phyloP scores from a whole-genome alignment of 92 coral and sea anemone genomes.

The Plumapathes pennacea region DNA sequence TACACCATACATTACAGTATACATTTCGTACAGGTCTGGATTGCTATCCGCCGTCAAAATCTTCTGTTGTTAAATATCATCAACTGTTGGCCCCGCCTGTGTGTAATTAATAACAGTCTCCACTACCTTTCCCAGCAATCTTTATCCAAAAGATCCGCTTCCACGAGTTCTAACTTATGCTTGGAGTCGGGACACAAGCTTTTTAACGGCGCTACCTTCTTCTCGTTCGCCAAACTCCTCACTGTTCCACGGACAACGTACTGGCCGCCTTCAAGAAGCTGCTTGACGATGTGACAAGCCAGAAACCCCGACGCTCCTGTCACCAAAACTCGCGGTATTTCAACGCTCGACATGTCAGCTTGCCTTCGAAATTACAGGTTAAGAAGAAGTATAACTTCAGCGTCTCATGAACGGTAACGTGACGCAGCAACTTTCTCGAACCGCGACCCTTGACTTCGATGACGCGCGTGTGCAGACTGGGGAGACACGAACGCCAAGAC shows the following conservation, averaged over 20 bases:
- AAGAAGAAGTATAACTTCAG: not conserved
- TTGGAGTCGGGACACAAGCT: slow-evolving; percentile 72
- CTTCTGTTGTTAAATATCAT: too few relatives aligned
- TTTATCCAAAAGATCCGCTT: slow-evolving; percentile 80
- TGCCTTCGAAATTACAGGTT: not conserved
- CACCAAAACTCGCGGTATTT: slow-evolving; percentile 74
- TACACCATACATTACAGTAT: too few relatives aligned
- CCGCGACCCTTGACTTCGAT: not conserved
- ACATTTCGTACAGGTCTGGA: too few relatives aligned
- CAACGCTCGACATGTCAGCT: not conserved
- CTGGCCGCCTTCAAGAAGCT: slow-evolving; percentile 62
- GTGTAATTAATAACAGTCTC: too few relatives aligned
- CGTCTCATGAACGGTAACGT: too few relatives aligned
- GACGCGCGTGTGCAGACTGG: not conserved
- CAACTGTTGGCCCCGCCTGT: too few relatives aligned
- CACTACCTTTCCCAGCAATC: slow-evolving; percentile 88
- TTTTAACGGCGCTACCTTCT: slow-evolving; percentile 70
- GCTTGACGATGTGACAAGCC: slow-evolving; percentile 83
- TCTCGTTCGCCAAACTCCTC: slow-evolving; percentile 68
- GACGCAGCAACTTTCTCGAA: too few relatives aligned
- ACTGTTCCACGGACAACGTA: slow-evolving; percentile 89
- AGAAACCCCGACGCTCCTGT: slow-evolving; percentile 96
- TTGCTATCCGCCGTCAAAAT: too few relatives aligned
- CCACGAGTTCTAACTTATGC: slow-evolving; percentile 82
- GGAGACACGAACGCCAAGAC: too few relatives aligned